Conservation (phyloP, 2,113 vertebrate species). For the Platysternon megacephalum region DNA sequence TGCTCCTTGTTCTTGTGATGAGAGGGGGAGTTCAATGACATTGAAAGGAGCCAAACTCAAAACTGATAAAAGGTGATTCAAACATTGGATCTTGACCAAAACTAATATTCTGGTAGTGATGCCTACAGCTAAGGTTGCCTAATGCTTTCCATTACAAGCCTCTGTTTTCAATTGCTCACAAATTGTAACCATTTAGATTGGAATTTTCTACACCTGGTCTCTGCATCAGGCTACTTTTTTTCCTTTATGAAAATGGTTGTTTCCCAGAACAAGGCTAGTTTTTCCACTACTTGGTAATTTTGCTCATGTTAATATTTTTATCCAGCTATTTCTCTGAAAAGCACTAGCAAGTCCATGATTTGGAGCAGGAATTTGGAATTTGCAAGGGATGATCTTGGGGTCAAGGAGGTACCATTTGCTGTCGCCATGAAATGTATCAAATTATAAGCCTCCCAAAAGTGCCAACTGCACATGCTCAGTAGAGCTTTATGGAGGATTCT, state of each 20-base stretch:
- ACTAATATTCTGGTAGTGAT: not conserved
- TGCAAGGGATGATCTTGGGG: not conserved
- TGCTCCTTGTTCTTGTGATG: not conserved
- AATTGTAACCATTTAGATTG: not conserved
- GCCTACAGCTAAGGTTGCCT: not conserved
- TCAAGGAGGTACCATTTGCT: not conserved
- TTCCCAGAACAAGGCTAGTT: not conserved
- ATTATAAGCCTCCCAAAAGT: not conserved
- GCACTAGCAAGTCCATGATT: not conserved
- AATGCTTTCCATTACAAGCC: not conserved
- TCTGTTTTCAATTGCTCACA: not conserved
- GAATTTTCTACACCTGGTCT: not conserved
- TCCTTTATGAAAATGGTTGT: not conserved
- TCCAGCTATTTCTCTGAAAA: not conserved
- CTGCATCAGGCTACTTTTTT: not conserved
- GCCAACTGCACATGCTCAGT: not conserved
- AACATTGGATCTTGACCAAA: not conserved
- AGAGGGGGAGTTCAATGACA: not conserved
- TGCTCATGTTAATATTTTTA: not conserved
- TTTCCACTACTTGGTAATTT: not conserved
- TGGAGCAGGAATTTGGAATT: not conserved
- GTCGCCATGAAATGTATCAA: not conserved
- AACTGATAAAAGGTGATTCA: not conserved
- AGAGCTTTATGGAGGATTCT: not conserved
- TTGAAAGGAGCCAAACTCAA: not conserved